Evolutionary conservation across 2,888 invertebrate species (phyloP).

Genomic region (Pachymerium ferrugineum): DNA sequence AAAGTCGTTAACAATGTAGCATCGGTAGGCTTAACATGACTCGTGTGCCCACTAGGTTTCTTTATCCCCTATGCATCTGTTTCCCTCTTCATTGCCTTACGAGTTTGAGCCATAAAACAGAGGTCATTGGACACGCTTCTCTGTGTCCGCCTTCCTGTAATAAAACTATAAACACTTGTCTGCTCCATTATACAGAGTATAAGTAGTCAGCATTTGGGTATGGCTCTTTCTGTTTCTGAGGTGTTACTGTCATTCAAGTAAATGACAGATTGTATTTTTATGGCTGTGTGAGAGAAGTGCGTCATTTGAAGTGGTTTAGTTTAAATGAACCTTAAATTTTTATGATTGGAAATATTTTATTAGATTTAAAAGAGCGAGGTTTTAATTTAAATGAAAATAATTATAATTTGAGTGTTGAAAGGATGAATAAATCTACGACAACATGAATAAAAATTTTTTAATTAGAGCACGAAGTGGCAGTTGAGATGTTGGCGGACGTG

Average conservation of each 20-base stretch:
- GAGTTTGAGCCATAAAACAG: conserved; percentile 28
- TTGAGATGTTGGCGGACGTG: neutral
- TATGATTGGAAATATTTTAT: too few species aligned
- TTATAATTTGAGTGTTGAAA: too few species aligned
- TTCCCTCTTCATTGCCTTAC: neutral
- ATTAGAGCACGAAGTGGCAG: neutral
- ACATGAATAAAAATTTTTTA: too few species aligned
- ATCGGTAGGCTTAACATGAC: neutral
- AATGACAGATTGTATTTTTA: neutral
- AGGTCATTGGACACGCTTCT: conserved; percentile 33
- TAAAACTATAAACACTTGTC: conserved; percentile 33
- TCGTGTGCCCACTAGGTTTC: neutral
- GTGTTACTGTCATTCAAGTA: neutral
- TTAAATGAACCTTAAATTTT: too few species aligned
- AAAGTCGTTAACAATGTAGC: neutral
- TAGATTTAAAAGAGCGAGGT: too few species aligned
- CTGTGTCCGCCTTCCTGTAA: conserved; percentile 30
- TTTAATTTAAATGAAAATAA: too few species aligned
- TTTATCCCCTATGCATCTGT: conserved; percentile 24
- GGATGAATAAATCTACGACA: too few species aligned
- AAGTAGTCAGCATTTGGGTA: conserved; percentile 19
- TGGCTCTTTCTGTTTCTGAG: conserved; percentile 4
- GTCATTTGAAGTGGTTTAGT: neutral
- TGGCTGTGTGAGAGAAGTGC: neutral
- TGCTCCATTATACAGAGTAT: conserved; percentile 2